phyloP scores from a whole-genome alignment of 2,888 invertebrate species.

The Taphrorychus bicolor region DNA sequence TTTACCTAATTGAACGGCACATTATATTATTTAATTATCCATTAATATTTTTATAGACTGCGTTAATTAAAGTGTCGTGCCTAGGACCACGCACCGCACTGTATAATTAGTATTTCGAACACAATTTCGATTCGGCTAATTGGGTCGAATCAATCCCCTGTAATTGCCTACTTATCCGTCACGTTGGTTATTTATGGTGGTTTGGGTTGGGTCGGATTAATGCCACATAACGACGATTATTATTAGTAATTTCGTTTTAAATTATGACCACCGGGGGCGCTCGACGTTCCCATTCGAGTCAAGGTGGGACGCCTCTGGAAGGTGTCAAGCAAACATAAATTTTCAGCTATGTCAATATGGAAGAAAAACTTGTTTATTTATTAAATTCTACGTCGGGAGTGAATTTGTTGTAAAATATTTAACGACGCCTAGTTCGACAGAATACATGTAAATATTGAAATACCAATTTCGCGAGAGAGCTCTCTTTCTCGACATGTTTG shows the following conservation, averaged over 20 bases:
- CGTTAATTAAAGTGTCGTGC: neutral
- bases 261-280: neutral
- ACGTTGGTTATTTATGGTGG: neutral
- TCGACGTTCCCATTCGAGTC: too few species aligned
- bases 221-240: neutral
- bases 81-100: neutral
- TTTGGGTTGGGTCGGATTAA: neutral
- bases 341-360: neutral
- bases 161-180: neutral
- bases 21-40: conserved; percentile 8
- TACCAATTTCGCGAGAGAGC: conserved; percentile 16
- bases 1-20: neutral
- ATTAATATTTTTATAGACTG: conserved; percentile 7
- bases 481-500: conserved; percentile 26
- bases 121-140: neutral
- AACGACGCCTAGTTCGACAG: conserved; percentile 9
- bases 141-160: neutral
- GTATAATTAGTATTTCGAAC: neutral
- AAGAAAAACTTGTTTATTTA: neutral
- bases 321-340: too few species aligned
- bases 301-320: too few species aligned
- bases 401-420: conserved; percentile 2
- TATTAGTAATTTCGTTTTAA: neutral
- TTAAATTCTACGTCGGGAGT: too few species aligned
- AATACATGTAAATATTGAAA: conserved; percentile 27